Percentiles rank a stretch among this genome's conserved stretches.
Conservation (phyloP, 2,888 invertebrate species). For the Leptopilina syphax region DNA sequence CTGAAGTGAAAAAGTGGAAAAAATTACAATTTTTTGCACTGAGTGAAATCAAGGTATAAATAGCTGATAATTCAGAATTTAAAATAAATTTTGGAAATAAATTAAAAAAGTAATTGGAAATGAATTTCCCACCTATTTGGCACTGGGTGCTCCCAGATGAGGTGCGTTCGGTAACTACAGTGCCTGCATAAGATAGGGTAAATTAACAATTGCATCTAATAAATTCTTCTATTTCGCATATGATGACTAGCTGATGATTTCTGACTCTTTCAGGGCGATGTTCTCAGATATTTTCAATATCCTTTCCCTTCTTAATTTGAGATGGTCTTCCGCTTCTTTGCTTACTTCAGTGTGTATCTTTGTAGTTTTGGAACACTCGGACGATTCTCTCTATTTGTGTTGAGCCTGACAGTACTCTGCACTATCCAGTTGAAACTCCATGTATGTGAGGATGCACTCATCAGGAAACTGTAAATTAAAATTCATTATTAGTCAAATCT, state of each 20-base stretch:
- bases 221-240: slow-evolving; percentile 70
- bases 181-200: slow-evolving; percentile 66
- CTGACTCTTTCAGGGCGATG: slow-evolving; percentile 61
- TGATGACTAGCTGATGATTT: slow-evolving; percentile 72
- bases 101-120: too few species aligned
- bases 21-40: too few species aligned
- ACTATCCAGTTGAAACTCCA: slow-evolving; percentile 99
- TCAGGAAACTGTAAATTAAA: slow-evolving; percentile 85
- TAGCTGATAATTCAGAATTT: too few species aligned
- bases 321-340: slow-evolving; percentile 43
- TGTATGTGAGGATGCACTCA: slow-evolving; percentile 94
- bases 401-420: slow-evolving; percentile 99
- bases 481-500: neutral
- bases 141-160: slow-evolving; percentile 68
- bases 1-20: too few species aligned
- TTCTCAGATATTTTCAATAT: slow-evolving; percentile 58
- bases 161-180: slow-evolving; percentile 69
- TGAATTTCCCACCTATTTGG: slow-evolving; percentile 69
- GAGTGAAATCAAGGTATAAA: too few species aligned
- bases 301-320: slow-evolving; percentile 38
- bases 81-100: too few species aligned
- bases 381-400: slow-evolving; percentile 89
- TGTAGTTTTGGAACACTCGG: slow-evolving; percentile 57
- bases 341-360: slow-evolving; percentile 54
- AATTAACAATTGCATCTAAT: slow-evolving; percentile 70